A percentile compares a stretch with the other conserved stretches of the same genome.
Evolutionary conservation across 2,797 vertebrate species (phyloP).

Genomic region (Malacoraja senta): DNA sequence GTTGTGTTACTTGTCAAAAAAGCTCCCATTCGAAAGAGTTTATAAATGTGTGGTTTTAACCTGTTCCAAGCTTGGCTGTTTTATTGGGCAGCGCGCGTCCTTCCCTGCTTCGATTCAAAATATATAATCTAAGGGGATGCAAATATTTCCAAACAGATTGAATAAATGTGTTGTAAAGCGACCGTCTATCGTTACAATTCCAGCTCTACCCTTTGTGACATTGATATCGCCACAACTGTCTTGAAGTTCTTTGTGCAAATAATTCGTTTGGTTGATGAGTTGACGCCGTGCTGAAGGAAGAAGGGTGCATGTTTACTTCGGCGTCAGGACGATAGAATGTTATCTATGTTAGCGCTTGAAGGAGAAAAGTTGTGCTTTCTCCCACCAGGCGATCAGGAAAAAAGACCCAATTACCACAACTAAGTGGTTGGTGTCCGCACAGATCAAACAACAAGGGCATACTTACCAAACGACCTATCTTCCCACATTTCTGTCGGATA

Average conservation of each 20-base stretch:
- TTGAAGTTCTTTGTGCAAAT: conserved; percentile 48
- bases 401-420: neutral
- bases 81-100: neutral
- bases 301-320: conserved; percentile 60
- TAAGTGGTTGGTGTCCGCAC: neutral
- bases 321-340: conserved; percentile 71
- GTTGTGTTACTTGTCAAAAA: neutral
- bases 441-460: neutral
- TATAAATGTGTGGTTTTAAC: neutral
- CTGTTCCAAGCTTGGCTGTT: neutral
- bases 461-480: neutral
- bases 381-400: neutral
- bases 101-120: neutral
- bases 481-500: neutral
- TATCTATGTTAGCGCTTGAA: conserved; percentile 58
- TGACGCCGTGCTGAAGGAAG: conserved; percentile 60
- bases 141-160: neutral
- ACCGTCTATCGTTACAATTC: neutral
- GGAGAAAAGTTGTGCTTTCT: neutral
- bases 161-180: neutral
- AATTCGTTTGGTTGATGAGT: conserved; percentile 59
- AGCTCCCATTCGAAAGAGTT: neutral
- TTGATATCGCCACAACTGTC: neutral
- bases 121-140: neutral
- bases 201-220: neutral